Evolutionary conservation across 2,113 vertebrate species (phyloP).

Genomic region (Sceloporus undulatus): DNA sequence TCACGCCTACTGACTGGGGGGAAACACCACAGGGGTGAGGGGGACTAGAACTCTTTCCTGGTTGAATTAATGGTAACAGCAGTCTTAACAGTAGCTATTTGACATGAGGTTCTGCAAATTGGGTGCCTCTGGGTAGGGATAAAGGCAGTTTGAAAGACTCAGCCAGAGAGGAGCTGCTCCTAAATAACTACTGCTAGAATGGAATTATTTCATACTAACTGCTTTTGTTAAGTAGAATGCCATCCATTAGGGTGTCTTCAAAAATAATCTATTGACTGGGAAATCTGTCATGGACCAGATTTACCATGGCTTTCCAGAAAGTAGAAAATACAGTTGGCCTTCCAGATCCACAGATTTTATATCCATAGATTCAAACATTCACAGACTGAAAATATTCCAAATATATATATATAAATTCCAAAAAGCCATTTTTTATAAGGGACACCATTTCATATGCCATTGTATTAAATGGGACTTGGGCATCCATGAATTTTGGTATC

Average conservation of each 20-base stretch:
- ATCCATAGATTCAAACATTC: too few relatives aligned
- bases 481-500: too few relatives aligned
- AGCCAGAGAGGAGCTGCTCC: slow-evolving; percentile 2
- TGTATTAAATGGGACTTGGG: too few relatives aligned
- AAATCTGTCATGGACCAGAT: not conserved
- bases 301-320: not conserved
- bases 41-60: slow-evolving; percentile 9
- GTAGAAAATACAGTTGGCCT: not conserved
- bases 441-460: too few relatives aligned
- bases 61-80: slow-evolving; percentile 9
- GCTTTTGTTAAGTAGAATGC: not conserved
- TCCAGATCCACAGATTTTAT: too few relatives aligned
- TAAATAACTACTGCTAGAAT: not conserved
- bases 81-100: slow-evolving; percentile 20
- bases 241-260: not conserved
- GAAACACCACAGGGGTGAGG: not conserved
- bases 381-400: too few relatives aligned
- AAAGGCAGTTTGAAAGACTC: not conserved
- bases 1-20: slow-evolving; percentile 4
- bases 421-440: too few relatives aligned
- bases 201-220: not conserved
- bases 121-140: slow-evolving; percentile 13
- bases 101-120: slow-evolving; percentile 33
- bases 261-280: not conserved
- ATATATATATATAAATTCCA: too few relatives aligned